Base-by-base conservation (phyloP, 2,113 vertebrate genomes). In the Podiceps cristatus region DNA sequence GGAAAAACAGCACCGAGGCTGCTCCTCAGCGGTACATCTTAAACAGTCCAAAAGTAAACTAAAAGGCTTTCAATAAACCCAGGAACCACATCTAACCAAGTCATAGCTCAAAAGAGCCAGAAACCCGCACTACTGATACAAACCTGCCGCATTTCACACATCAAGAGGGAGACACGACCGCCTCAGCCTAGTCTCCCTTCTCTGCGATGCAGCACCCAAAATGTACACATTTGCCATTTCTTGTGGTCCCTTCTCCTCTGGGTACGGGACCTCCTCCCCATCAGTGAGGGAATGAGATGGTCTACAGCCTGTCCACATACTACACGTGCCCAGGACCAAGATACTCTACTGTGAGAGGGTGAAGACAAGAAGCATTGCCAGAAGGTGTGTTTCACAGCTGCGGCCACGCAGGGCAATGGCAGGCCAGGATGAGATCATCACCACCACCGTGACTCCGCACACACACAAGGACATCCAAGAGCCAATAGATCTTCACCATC, bases 391-490 rank as follows among this genome's bases (percentile, higher is more conserved):
- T 37, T 42, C 35, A 35, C 16, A 4, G 31, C 35, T 66, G 29
- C 37, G 59, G 28, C 16, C 74, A 73, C 2, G 0, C 33, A 73
- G 45, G 16, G 15, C 2, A 4, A 60, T 3, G 2, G 7, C 29
- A 84, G 67, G 52, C 35, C 47, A 71, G 16, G 5, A 22, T 29
- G 52, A 71, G 22, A n/a, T 42, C 52, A 71, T 10, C 52, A 58
- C 7, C 53, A 44, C 60, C 13, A 25, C 18, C 0, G 0, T 19
- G n/a, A 86, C 25, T 35, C 5, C 6, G 0, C n/a, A 15, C 1
- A 1, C 31, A 45, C 28, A 33, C 0, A 0, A 52, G 58, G 73
- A 8, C 18, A 44, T 62, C 52, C 37, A 16, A 45, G 18, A 79
- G 33, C 35, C 47, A 42, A 47, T 16, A 44, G 42, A 47, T 9